Conservation (phyloP, 1,140 invertebrate genomes). For the Sycophaga agraensis region DNA sequence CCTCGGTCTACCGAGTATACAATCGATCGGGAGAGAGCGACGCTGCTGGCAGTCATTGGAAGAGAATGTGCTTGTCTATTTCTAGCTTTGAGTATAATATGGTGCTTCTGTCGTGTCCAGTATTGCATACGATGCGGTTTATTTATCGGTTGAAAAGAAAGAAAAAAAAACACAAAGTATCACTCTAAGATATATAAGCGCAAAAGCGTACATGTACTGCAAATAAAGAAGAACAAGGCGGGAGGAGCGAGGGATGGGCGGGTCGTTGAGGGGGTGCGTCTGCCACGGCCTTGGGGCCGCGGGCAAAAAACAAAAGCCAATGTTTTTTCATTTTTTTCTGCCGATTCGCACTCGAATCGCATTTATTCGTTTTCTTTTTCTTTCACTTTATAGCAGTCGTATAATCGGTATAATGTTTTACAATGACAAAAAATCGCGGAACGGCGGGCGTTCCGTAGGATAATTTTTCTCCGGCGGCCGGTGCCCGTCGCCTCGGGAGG, state of each 20-base stretch:
- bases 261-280: constrained; percentile 13
- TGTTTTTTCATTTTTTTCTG: constrained; percentile 23
- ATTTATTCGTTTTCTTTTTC: constrained; percentile 51
- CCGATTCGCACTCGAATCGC: constrained; percentile 42
- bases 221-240: neutral
- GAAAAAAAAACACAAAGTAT: constrained; percentile 1
- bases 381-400: constrained; percentile 51
- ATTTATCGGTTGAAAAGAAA: too few species aligned
- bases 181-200: too few species aligned
- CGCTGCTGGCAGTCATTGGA: too few species aligned
- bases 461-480: neutral
- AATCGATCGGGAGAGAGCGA: too few species aligned
- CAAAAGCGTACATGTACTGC: constrained; percentile 3
- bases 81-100: too few species aligned
- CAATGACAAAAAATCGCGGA: constrained; percentile 32
- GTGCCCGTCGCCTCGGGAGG: neutral
- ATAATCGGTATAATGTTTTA: constrained; percentile 55
- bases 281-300: constrained; percentile 25
- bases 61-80: too few species aligned
- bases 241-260: neutral
- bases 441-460: constrained; percentile 35
- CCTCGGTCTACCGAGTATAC: too few species aligned
- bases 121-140: too few species aligned
- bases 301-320: constrained; percentile 29
- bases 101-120: too few species aligned